A percentile compares a stretch with the other conserved stretches of the same genome.
phyloP scores from a whole-genome alignment of 2,888 invertebrate genomes.

The Himalopsyche kuldschensis region DNA sequence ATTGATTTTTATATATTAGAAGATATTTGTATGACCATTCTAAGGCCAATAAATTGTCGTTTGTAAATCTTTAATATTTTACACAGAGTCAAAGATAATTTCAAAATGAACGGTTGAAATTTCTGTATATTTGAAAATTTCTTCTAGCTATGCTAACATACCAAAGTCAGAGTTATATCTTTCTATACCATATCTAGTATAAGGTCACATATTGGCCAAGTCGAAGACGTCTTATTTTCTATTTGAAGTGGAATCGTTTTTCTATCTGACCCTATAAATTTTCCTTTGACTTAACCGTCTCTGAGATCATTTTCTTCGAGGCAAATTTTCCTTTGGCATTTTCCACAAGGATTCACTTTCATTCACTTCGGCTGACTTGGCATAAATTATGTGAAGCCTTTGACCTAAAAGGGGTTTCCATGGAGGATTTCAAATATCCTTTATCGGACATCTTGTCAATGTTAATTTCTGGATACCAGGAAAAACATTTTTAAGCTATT shows the following conservation, averaged over 20 bases:
- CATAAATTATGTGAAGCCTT: background rate
- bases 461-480: background rate
- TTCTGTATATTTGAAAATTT: too few species aligned
- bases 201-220: too few species aligned
- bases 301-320: background rate
- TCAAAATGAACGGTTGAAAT: too few species aligned
- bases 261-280: background rate
- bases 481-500: too few species aligned
- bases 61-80: too few species aligned
- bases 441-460: background rate
- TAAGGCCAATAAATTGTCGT: too few species aligned
- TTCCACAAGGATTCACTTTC: conserved; percentile 3
- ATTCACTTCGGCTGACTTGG: conserved; percentile 1
- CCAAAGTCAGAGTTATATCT: too few species aligned
- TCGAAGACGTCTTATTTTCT: background rate
- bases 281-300: background rate
- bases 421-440: background rate
- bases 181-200: too few species aligned
- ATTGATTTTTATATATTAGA: too few species aligned
- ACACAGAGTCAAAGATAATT: too few species aligned
- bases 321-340: background rate
- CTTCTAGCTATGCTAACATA: too few species aligned
- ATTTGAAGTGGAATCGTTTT: background rate
- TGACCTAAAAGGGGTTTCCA: background rate
- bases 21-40: too few species aligned